These are phyloP conservation scores for Spondyliosoma cantharus DNA, from an alignment of 2,797 vertebrate species.

Conservation along the genomic window DNA sequence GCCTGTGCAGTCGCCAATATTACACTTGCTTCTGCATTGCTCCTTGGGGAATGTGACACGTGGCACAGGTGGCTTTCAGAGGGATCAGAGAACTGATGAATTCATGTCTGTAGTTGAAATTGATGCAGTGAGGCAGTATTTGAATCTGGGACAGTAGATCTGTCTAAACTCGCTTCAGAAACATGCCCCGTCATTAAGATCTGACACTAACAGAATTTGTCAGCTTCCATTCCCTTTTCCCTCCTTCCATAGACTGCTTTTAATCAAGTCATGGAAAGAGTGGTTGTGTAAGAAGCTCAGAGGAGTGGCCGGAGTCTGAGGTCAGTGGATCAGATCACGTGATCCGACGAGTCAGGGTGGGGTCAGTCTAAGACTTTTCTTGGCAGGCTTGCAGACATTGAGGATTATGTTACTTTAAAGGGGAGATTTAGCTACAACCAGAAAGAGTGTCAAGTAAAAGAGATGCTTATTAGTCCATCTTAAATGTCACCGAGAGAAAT, in stretches of 20 bases:
- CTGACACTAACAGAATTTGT: constrained; percentile 11
- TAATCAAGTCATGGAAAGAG: constrained; percentile 40
- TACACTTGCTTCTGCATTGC: constrained; percentile 38
- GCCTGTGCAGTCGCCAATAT: constrained; percentile 29
- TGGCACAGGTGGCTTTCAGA: constrained; percentile 57
- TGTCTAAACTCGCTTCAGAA: constrained; percentile 21
- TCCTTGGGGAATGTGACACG: constrained; percentile 44
- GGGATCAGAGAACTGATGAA: constrained; percentile 43
- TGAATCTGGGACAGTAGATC: constrained; percentile 36
- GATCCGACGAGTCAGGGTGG: constrained; percentile 71
- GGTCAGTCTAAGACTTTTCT: constrained; percentile 70
- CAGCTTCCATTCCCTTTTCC: constrained; percentile 24
- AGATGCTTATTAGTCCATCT: constrained; percentile 27
- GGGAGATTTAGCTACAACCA: constrained; percentile 43
- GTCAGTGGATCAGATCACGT: constrained; percentile 74
- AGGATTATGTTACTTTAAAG: constrained; percentile 59
- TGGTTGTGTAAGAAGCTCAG: constrained; percentile 66
- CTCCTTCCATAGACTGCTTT: constrained; percentile 26
- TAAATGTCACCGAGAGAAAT: constrained; percentile 26
- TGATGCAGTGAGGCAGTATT: constrained; percentile 30
- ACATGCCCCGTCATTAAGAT: background rate
- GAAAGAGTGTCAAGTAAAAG: constrained; percentile 40
- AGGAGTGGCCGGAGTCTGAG: constrained; percentile 71
- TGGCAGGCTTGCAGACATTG: constrained; percentile 57
- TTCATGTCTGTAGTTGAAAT: constrained; percentile 45